Conservation (phyloP, 2,113 vertebrate species). For the Malurus alboscapulatus region DNA sequence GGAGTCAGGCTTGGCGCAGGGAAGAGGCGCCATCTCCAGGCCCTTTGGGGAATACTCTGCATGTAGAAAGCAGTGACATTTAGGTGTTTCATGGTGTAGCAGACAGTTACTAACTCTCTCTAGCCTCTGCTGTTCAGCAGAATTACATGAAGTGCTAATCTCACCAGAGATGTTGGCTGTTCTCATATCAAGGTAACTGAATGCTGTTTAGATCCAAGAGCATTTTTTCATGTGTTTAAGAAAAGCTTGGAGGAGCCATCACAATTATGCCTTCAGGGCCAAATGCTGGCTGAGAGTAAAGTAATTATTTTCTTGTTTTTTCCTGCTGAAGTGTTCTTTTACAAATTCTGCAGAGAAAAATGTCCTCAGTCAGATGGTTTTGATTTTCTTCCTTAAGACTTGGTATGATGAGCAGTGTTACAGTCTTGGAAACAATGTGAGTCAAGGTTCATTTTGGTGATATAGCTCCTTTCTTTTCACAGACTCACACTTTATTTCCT, state of each 20-base stretch:
- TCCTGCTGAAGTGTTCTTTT: not conserved
- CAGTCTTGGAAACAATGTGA: not conserved
- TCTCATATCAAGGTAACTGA: not conserved
- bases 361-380: constrained; percentile 11
- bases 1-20: not conserved
- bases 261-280: not conserved
- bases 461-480: not conserved
- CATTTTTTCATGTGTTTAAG: not conserved
- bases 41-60: not conserved
- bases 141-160: not conserved
- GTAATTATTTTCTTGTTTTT: not conserved
- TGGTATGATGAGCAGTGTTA: not conserved
- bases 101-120: not conserved
- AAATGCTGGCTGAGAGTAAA: not conserved
- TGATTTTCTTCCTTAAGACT: constrained; percentile 24
- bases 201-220: not conserved
- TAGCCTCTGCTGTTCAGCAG: not conserved
- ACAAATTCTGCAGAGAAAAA: not conserved
- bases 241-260: not conserved
- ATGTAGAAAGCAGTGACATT: not conserved
- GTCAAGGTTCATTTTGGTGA: not conserved
- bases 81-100: not conserved
- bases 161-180: not conserved
- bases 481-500: not conserved
- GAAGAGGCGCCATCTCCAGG: constrained; percentile 64